Evolutionary conservation across 2,113 vertebrate genomes (phyloP), one percentile per base, ranked within the genome.

Genomic region (Tamias sibiricus): DNA sequence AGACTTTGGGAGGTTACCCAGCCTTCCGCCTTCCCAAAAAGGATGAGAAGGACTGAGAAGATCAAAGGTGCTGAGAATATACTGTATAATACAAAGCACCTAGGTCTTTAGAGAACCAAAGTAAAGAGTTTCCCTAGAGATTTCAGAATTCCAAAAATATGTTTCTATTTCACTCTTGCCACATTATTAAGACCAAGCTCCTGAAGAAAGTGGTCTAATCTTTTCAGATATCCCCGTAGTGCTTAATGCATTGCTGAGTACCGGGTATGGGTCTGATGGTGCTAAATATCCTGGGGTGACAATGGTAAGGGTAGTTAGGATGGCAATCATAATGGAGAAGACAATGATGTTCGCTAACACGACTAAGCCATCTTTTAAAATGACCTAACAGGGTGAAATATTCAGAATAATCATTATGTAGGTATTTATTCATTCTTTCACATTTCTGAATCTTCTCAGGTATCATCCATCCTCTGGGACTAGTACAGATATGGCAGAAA

Each of bases 91-190:
- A 89, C 54, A 89, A 95, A 89, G 22, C 5, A 49, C 28, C 14
- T 68, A 69, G 19, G 76, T 90, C 79, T 86, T 96, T 81, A 32
- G 80, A 47, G 57, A 87, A 89, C 8, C n/a, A 74, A 83, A 97
- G 47, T 22, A 80, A 83, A 92, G 47, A 69, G 54, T 66, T 95
- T 94, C 52, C 82, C 77, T 89, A 86, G 81, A 87, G 59, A 74
- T 42, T 72, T 93, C 71, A 92, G 32, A 92, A 86, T 77, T 92
- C 80, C 72, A 77, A 88, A 94, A 91, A 47, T 88, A 74, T 16
- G 4, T 88, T 77, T 79, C 35, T 87, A 74, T 28, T 64, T 62
- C 26, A 88, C 28, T 64, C 49, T 49, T 32, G 6, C 24, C 17
- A 57, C 26, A 40, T 81, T 54, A 13, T 88, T 49, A 90, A 84